Conservation (phyloP, 2,797 vertebrate species). For the Peromyscus aztecus region DNA sequence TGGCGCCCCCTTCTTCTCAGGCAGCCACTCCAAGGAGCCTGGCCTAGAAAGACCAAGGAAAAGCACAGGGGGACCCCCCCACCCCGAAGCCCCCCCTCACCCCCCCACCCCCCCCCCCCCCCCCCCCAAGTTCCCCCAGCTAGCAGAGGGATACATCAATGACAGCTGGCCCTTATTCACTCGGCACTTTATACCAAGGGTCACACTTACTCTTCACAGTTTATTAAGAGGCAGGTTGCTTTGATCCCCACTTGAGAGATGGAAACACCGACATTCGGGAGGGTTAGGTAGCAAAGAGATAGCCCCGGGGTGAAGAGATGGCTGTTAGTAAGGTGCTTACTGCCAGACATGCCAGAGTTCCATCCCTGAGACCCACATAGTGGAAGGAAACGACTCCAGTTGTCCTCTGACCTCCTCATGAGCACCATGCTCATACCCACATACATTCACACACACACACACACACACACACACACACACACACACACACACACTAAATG, state of each 20-base stretch:
- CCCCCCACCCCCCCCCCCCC: no score
- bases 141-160: neutral
- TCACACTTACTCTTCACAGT: neutral
- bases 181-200: neutral
- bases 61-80: neutral
- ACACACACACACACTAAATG: neutral
- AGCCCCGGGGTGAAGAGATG: no score
- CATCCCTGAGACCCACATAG: neutral
- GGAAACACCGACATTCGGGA: neutral
- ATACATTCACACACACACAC: no score
- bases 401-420: neutral
- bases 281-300: slow-evolving; percentile 9
- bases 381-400: neutral
- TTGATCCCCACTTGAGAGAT: neutral
- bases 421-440: no score
- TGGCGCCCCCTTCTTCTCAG: neutral
- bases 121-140: neutral
- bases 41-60: neutral
- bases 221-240: neutral
- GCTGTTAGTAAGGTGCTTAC: neutral
- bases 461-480: no score
- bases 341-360: neutral
- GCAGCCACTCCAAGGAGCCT: neutral
- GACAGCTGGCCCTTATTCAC: neutral
- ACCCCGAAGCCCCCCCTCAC: neutral